Evolutionary conservation across 2,113 vertebrate species (phyloP).

Genomic region (Holacanthus passer): DNA sequence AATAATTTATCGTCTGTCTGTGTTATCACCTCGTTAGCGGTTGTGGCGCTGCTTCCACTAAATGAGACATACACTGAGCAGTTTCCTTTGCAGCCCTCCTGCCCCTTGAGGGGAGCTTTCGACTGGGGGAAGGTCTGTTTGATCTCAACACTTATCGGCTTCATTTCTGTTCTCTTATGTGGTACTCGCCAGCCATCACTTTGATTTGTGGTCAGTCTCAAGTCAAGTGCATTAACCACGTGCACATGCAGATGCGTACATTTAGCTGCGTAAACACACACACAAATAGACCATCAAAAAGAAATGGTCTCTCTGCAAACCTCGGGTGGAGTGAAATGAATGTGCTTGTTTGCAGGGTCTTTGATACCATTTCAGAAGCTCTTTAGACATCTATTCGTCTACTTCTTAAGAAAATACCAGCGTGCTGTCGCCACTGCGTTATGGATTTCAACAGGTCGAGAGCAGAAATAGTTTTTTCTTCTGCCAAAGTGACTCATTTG

Average conservation of each 20-base stretch:
- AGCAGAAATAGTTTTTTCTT: conserved; percentile 10
- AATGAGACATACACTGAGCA: conserved; percentile 55
- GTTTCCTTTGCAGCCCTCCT: conserved; percentile 37
- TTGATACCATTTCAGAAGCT: conserved; percentile 52
- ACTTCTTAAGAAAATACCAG: conserved; percentile 42
- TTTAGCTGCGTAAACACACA: conserved; percentile 54
- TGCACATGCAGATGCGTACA: conserved; percentile 49
- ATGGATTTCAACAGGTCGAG: conserved; percentile 45
- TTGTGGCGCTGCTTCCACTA: conserved; percentile 37
- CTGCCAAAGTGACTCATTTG: conserved; percentile 55
- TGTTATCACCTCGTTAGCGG: conserved; percentile 71
- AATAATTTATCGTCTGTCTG: conserved; percentile 47
- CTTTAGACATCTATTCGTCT: conserved; percentile 31
- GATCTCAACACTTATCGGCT: conserved; percentile 76
- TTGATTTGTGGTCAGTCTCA: conserved; percentile 80
- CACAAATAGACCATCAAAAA: conserved; percentile 54
- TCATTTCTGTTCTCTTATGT: conserved; percentile 76
- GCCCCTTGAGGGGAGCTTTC: conserved; percentile 59
- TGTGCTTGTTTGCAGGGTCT: conserved; percentile 31
- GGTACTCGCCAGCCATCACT: conserved; percentile 75
- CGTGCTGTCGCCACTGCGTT: conserved; percentile 9
- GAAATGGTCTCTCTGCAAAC: conserved; percentile 60
- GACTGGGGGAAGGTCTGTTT: conserved; percentile 67
- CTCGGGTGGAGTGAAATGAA: conserved; percentile 60
- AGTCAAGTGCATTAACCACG: conserved; percentile 76